Conservation (phyloP, 2,888 invertebrate species). For the Cheilosia vulpina region DNA sequence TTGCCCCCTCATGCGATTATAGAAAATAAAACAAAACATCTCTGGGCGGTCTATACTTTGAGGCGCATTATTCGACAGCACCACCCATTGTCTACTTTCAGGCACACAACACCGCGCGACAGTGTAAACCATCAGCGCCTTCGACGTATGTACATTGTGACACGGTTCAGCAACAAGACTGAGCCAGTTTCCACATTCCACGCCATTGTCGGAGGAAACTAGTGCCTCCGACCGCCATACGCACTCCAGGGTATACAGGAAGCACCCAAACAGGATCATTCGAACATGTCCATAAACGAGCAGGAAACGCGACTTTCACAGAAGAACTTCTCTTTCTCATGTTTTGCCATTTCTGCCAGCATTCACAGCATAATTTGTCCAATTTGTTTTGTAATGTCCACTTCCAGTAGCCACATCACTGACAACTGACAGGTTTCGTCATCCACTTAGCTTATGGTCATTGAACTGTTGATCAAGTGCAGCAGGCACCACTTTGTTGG, state of each 20-base stretch:
- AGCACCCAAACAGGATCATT: background rate
- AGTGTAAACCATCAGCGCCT: no score
- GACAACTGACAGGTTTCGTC: constrained; percentile 26
- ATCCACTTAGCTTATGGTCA: constrained; percentile 50
- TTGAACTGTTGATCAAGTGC: constrained; percentile 48
- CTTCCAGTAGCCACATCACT: constrained; percentile 32
- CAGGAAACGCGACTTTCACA: constrained; percentile 8
- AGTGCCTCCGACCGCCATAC: background rate
- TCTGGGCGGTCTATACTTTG: background rate
- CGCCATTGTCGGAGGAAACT: no score
- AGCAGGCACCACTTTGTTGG: background rate
- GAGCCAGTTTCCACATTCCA: no score
- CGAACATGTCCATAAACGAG: background rate
- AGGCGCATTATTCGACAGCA: background rate
- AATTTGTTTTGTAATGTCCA: constrained; percentile 11
- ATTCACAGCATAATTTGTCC: background rate
- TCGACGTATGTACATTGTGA: no score
- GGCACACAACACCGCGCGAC: background rate
- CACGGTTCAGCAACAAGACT: no score
- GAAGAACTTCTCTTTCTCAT: constrained; percentile 14
- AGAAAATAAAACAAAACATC: background rate
- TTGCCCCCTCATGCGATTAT: background rate
- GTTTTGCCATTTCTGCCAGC: constrained; percentile 12
- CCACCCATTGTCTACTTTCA: constrained; percentile 11
- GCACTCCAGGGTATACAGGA: constrained; percentile 21